Percentiles rank a stretch among this genome's conserved stretches.
Evolutionary conservation across 2,113 vertebrate species (phyloP).

Genomic region (Cardinalis cardinalis): DNA sequence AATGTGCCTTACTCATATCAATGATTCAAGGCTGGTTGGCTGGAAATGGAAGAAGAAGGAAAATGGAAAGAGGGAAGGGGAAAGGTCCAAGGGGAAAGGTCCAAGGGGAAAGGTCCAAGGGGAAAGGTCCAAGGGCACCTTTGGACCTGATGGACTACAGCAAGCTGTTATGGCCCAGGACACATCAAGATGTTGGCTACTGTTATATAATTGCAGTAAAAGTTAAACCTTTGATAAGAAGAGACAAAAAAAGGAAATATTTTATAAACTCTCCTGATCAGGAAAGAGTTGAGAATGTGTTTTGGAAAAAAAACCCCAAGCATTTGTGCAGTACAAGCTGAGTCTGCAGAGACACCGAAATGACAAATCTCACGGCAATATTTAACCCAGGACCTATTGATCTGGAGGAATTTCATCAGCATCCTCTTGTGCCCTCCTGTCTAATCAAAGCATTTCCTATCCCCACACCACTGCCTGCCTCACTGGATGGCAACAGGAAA

Average conservation of each 20-base stretch:
- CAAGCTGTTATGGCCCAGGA: background rate
- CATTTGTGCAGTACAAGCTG: background rate
- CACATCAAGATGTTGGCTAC: background rate
- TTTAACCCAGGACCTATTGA: slow-evolving; percentile 20
- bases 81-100: too few species aligned
- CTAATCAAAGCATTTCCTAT: background rate
- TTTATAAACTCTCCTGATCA: background rate
- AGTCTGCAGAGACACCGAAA: background rate
- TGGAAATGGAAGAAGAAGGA: background rate
- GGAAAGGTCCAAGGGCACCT: too few species aligned
- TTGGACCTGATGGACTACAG: background rate
- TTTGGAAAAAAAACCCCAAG: background rate
- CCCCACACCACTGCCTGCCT: background rate
- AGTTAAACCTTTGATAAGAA: background rate
- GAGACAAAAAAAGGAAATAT: rapidly evolving
- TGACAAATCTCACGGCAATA: background rate
- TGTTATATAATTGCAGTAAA: background rate
- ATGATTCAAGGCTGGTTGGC: background rate
- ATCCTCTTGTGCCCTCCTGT: background rate
- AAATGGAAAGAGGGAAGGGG: background rate
- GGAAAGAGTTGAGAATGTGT: background rate
- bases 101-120: too few species aligned
- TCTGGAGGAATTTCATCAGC: background rate
- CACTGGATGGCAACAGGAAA: background rate
- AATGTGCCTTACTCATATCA: background rate